Evolutionary conservation across 1,140 invertebrate species (phyloP), one percentile per base, ranked within the genome.

Genomic region (Drosophila tani): DNA sequence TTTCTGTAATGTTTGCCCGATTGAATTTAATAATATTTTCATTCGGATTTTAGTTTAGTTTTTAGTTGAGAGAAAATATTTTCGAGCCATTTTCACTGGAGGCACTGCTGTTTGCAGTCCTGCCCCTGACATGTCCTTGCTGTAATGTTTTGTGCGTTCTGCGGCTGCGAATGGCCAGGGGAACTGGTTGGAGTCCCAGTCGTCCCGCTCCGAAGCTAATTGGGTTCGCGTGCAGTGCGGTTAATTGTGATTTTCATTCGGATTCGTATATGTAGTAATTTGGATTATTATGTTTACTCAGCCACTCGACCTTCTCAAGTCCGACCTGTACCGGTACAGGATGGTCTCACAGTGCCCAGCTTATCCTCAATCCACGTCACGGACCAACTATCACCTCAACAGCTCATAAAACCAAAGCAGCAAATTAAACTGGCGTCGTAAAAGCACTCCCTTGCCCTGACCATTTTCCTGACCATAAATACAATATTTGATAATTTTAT

Each of bases 21-120:
- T 88, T 88, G 84, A 88, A 88, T 88, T 90, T 88, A 88, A 88
- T 90, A 88, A 88, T 88, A 88, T 88, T 88, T 88, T 88, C 85
- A 90, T 88, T 88, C 90, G 81, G 84, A 88, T 85, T 88, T 88
- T 79, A 84, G 85, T 88, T 88, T 85, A 84, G 85, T 84, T 88
- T 90, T 71, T 63, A 84, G 79, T 78, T 69, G 67, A 15, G 47
- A n/a, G 35, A 56, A 60, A 75, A 78, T 85, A 84, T 84, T 85
- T 81, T 81, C 47, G 35, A 59, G 51, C 74, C 77, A 85, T 84
- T 84, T 84, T 50, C 68, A 69, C 43, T 64, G 69, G 49, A 66
- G 41, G 55, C 65, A 74, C 17, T 49, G 41, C 64, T 67, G 11
- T 68, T 24, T 35, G 57, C 65, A 17, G 40, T 46, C 40, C 73